Percentiles rank a stretch among this genome's conserved stretches.
These are phyloP conservation scores for Coilia nasus DNA, from an alignment of 2,797 vertebrate genomes.

Conservation along the genomic window DNA sequence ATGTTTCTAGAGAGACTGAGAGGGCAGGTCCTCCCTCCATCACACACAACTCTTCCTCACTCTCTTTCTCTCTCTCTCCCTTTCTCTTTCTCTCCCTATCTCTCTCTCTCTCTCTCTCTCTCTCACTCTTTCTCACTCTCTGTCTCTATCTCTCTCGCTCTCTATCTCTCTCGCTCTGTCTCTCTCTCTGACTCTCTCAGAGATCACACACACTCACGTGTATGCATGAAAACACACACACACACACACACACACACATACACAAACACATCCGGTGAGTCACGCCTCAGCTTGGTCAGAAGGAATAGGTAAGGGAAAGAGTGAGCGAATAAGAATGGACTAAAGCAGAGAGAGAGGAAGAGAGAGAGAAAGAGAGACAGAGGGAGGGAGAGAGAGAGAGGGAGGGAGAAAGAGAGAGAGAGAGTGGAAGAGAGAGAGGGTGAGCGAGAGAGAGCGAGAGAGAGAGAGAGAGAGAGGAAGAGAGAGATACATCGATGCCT, in stretches of 20 bases:
- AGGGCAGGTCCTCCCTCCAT: neutral
- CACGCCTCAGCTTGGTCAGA: too few relatives aligned
- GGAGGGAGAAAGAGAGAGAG: too few relatives aligned
- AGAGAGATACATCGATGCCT: too few relatives aligned
- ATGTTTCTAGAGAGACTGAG: neutral
- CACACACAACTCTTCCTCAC: slow-evolving; percentile 27
- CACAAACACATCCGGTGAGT: neutral
- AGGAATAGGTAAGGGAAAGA: too few relatives aligned
- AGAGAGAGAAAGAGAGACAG: too few relatives aligned
- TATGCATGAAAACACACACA: neutral
- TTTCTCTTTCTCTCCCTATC: neutral
- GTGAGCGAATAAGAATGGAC: too few relatives aligned
- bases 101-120: slow-evolving; percentile 10
- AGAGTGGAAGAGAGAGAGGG: too few relatives aligned
- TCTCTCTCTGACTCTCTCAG: neutral
- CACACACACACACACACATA: slow-evolving; percentile 1
- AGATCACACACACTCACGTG: neutral
- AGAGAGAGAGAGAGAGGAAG: too few relatives aligned
- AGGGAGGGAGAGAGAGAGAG: too few relatives aligned
- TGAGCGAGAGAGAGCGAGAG: too few relatives aligned
- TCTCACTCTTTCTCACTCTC: slow-evolving; percentile 30
- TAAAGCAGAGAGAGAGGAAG: too few relatives aligned
- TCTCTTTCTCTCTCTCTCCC: neutral
- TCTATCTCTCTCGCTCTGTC: slow-evolving; percentile 29
- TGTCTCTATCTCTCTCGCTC: slow-evolving; percentile 13